Percentiles rank a stretch among this genome's conserved stretches.
Evolutionary conservation across 2,113 vertebrate species (phyloP).

Genomic region (Panurus biarmicus): DNA sequence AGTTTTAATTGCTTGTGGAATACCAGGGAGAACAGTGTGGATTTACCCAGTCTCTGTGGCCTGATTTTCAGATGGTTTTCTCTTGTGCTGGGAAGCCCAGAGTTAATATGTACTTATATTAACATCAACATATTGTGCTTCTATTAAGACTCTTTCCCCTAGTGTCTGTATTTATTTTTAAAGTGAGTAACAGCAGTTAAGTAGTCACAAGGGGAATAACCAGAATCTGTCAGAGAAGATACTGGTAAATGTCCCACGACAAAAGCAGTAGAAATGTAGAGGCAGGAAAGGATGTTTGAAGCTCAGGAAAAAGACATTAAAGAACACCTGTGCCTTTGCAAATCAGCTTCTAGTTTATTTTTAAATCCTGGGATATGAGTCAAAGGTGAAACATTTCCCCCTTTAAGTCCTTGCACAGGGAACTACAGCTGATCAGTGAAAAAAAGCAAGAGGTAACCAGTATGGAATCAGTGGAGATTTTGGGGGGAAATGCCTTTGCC

Average conservation of each 20-base stretch:
- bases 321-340: neutral
- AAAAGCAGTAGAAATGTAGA: neutral
- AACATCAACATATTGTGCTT: neutral
- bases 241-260: neutral
- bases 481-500: accelerated
- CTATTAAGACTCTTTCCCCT: neutral
- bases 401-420: neutral
- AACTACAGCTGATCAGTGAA: neutral
- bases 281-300: neutral
- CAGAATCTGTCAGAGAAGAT: neutral
- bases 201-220: neutral
- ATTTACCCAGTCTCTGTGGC: neutral
- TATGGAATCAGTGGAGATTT: neutral
- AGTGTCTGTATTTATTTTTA: neutral
- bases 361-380: neutral
- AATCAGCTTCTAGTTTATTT: neutral
- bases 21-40: neutral
- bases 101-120: neutral
- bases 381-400: neutral
- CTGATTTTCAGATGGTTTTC: neutral
- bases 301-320: neutral
- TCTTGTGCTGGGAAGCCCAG: neutral
- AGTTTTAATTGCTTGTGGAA: neutral
- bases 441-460: neutral
- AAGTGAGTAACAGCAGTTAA: neutral